Percentiles rank a stretch among this genome's conserved stretches.
These are phyloP conservation scores for Aphidius gifuensis DNA, from an alignment of 1,140 invertebrate species.

Conservation along the genomic window DNA sequence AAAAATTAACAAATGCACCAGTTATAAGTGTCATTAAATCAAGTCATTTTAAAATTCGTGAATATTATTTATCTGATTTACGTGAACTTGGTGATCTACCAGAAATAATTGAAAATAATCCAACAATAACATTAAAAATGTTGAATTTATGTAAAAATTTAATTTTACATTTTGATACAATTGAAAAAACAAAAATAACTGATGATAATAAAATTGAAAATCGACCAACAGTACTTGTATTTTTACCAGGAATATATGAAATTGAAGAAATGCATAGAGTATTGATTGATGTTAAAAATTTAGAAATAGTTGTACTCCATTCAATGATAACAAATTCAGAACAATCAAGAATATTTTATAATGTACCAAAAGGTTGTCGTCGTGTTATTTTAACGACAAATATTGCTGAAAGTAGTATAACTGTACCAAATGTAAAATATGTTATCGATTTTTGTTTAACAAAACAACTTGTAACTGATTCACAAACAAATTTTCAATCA, in stretches of 20 bases:
- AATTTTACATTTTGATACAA: constrained; percentile 7
- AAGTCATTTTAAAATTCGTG: constrained; percentile 58
- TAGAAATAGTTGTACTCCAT: constrained; percentile 68
- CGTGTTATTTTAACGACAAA: constrained; percentile 94
- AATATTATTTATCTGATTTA: constrained; percentile 71
- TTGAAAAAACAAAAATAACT: constrained; percentile 15
- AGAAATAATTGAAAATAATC: neutral
- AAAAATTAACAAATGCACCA: constrained; percentile 53
- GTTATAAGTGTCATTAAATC: constrained; percentile 59
- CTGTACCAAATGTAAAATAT: constrained; percentile 90
- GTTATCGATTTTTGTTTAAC: constrained; percentile 96
- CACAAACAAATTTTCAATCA: constrained; percentile 73
- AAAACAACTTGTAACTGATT: constrained; percentile 75
- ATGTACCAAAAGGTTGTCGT: constrained; percentile 59
- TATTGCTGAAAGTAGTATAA: constrained; percentile 96
- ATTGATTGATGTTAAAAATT: constrained; percentile 36
- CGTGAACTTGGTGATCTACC: constrained; percentile 39
- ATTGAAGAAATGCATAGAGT: constrained; percentile 65
- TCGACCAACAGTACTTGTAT: constrained; percentile 74
- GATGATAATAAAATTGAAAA: constrained; percentile 7
- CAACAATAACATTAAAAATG: constrained; percentile 27
- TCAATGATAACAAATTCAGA: constrained; percentile 72
- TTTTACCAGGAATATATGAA: constrained; percentile 82
- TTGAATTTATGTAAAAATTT: neutral
- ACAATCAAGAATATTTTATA: constrained; percentile 69